Evolutionary conservation across 53 echinoderm and acorn worm species (phyloP).

Genomic region (Arbacia lixula): DNA sequence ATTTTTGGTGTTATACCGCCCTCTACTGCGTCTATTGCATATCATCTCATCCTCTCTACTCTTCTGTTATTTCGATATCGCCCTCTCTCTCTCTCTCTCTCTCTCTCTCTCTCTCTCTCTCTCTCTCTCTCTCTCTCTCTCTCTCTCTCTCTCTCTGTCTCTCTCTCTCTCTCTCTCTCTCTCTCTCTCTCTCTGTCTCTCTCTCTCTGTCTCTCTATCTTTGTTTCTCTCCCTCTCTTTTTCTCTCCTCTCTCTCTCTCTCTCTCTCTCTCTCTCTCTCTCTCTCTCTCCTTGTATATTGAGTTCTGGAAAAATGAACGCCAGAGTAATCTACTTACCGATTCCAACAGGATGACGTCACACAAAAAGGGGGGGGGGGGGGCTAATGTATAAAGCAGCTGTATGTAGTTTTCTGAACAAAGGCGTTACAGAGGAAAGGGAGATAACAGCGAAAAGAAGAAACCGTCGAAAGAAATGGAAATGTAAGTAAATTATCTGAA

Average conservation of each 20-base stretch:
- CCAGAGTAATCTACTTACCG: background rate
- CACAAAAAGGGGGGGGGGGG: too few species aligned
- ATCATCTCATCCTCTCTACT: background rate
- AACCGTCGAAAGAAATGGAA: too few species aligned
- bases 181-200: too few species aligned
- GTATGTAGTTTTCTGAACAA: too few species aligned
- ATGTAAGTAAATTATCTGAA: too few species aligned
- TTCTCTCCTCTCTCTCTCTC: background rate
- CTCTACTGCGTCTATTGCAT: too few species aligned
- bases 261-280: constrained; percentile 2
- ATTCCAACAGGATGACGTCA: too few species aligned
- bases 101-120: background rate
- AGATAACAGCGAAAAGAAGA: too few species aligned
- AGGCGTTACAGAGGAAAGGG: too few species aligned
- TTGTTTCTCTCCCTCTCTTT: background rate
- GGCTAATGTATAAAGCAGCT: too few species aligned
- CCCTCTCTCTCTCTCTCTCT: background rate
- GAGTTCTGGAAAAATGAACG: background rate
- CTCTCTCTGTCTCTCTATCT: background rate
- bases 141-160: background rate
- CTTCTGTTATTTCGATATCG: background rate
- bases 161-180: background rate
- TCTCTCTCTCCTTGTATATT: background rate
- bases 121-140: background rate
- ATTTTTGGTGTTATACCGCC: too few species aligned